Base-by-base conservation (phyloP, 2,888 invertebrate genomes). In the Tipula vernalis region DNA sequence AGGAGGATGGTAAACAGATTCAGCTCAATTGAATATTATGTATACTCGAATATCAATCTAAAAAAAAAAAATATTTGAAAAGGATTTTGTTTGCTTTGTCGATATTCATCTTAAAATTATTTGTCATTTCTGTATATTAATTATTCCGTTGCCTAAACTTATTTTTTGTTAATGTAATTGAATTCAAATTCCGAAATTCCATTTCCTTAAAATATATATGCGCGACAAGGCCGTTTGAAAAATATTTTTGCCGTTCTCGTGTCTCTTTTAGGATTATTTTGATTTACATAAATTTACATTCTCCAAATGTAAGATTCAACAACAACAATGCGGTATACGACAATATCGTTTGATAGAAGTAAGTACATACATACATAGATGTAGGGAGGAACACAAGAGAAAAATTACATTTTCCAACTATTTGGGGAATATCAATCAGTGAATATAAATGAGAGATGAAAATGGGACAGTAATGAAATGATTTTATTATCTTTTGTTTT, bases 341-440 rank as follows among this genome's bases (percentile, higher is more conserved):
- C 71, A 28, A 71, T 28, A 28, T 18, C 51, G 51, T 57, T 51
- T 4, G 28, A 39, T 71, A 12, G 28, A 71, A 8, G 10, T 71
- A 28, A 5, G 10, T 57, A 71, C 10, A 2, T 28, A n/a, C n/a
- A 28, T 71, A 71, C 12, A 51, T 28, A 10, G 5, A 18, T 28
- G 28, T 10, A 71, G 12, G 71, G 71, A 28, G 71, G 71, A 28
- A 71, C 71, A 28, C 71, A 71, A 71, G 71, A 71, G 28, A 71
- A 28, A 71, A 71, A 71, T 71, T 71, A 71, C 28, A 71, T 71
- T 71, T 71, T 28, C 71, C 12, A 28, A 71, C 71, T 71, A 71
- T 71, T 71, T 71, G 71, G 71, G 71, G 71, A 71, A 71, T 71
- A 71, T 71, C 71, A 71, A 71, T 71, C 71, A 71, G 71, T 71